These are phyloP conservation scores for Pelodytes ibericus DNA, from an alignment of 2,797 vertebrate genomes.

Conservation along the genomic window DNA sequence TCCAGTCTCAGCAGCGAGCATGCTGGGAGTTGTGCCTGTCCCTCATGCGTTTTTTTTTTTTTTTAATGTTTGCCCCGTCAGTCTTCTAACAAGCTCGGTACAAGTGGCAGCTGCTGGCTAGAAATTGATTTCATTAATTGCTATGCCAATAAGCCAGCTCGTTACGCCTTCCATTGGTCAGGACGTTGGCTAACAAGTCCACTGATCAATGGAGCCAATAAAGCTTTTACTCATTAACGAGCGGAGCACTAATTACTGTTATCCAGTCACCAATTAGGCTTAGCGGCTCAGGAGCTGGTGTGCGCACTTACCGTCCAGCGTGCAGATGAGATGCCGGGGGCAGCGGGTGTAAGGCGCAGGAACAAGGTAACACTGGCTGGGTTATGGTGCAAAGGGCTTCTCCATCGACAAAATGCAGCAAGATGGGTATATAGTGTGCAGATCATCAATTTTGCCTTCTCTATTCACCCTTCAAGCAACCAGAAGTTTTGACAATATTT, in stretches of 20 bases:
- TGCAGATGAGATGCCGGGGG: slow-evolving; percentile 6
- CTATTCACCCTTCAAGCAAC: no score
- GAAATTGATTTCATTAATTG: slow-evolving; percentile 99
- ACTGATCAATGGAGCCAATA: slow-evolving; percentile 99
- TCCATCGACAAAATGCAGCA: no score
- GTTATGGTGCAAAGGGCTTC: no score
- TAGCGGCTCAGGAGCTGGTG: slow-evolving; percentile 77
- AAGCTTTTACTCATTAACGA: slow-evolving; percentile 99
- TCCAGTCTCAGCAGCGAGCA: not conserved
- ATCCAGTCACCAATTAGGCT: slow-evolving; percentile 96
- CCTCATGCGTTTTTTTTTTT: not conserved
- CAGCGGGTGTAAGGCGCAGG: not conserved
- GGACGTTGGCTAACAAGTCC: slow-evolving; percentile 96
- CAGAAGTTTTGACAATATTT: no score
- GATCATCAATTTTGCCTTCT: no score
- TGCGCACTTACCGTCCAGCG: slow-evolving; percentile 62
- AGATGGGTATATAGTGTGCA: no score
- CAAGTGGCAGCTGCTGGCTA: slow-evolving; percentile 87
- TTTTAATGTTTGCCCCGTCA: slow-evolving; percentile 34
- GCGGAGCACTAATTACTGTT: slow-evolving; percentile 99
- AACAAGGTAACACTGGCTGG: slow-evolving; percentile 7
- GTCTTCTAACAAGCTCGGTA: slow-evolving; percentile 58
- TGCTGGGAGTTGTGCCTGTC: slow-evolving; percentile 33
- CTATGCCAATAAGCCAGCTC: slow-evolving; percentile 99
- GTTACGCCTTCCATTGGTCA: slow-evolving; percentile 99